Conservation (phyloP, 2,888 invertebrate genomes). For the Auanema sp. region DNA sequence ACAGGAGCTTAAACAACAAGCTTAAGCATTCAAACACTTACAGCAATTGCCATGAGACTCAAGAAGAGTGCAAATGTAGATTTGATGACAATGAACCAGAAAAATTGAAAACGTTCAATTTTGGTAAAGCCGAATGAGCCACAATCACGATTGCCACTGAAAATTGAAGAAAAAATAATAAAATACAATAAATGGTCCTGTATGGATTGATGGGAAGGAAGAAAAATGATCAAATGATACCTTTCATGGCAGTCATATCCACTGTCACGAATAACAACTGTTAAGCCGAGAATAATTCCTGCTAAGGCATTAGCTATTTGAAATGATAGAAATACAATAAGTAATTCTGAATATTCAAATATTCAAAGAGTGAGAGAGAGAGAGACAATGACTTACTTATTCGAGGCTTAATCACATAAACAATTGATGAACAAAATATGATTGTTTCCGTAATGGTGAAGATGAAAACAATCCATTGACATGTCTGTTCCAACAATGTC, state of each 20-base stretch:
- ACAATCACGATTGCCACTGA: slow-evolving; percentile 7
- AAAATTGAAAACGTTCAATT: slow-evolving; percentile 16
- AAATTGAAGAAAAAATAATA: not conserved
- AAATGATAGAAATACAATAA: slow-evolving; percentile 14
- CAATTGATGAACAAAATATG: too few species aligned
- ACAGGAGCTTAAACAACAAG: too few species aligned
- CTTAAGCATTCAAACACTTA: too few species aligned
- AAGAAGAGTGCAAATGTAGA: slow-evolving; percentile 21
- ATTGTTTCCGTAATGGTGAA: too few species aligned
- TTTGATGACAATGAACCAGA: slow-evolving; percentile 21
- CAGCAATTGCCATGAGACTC: slow-evolving; percentile 15
- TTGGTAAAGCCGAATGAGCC: slow-evolving; percentile 12
- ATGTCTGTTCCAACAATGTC: too few species aligned
- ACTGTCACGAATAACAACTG: slow-evolving; percentile 11
- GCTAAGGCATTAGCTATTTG: slow-evolving; percentile 12
- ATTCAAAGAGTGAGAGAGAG: too few species aligned
- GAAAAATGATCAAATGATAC: not conserved
- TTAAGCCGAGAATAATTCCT: slow-evolving; percentile 13
- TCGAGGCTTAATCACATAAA: too few species aligned
- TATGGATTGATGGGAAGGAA: too few species aligned
- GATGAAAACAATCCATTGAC: too few species aligned
- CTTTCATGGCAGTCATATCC: slow-evolving; percentile 12
- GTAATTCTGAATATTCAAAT: slow-evolving; percentile 12
- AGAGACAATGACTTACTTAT: too few species aligned
- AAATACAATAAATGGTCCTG: not conserved